Base-by-base conservation (phyloP, 1,140 invertebrate species). In the Hylyphantes graminicola region DNA sequence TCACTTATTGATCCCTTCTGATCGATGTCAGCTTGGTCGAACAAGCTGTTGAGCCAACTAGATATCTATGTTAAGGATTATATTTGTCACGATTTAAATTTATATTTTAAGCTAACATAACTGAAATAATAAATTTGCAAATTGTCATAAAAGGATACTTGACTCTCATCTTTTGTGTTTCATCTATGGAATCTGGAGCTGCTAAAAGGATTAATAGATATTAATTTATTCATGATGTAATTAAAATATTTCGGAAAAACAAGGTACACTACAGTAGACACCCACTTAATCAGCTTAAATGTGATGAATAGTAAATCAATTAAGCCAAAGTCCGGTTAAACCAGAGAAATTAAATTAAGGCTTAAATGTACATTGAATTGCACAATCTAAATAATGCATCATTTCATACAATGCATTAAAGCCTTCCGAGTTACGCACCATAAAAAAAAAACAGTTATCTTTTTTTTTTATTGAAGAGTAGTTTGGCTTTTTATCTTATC, bases 21-120 rank as follows among this genome's bases (percentile, higher is more conserved):
- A 48, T 92, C 90, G 10, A 88, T 87, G 74, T 92, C 90, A 7
- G 91, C 91, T 63, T 90, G 87, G 80, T 91, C 88, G 87, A 93
- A 93, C 86, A 92, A 89, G 74, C 92, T 90, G 85, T 88, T 87
- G 68, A 93, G 88, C 92, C 92, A 93, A 67, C 89, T 90, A 64
- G 64, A 50, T 54, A 35, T 48, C 8, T 67, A 5, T 7, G 35
- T 74, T 74, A 83, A 83, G 80, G 50, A 35, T 35, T 21, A 7
- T 57, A 7, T 0, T 12, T 21, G 8, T n/a, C 48, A 53, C 3
- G 0, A 15, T 54, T 19, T 17, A n/a, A 78, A 35, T n/a, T 65
- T 54, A 77, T 68, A 54, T 55, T 17, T n/a, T n/a, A 7, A 48
- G n/a, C n/a, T n/a, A n/a, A 21, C 50, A 7, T 51, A 65, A 63